phyloP scores from a whole-genome alignment of 2,888 invertebrate genomes.

The Taenaris catops region DNA sequence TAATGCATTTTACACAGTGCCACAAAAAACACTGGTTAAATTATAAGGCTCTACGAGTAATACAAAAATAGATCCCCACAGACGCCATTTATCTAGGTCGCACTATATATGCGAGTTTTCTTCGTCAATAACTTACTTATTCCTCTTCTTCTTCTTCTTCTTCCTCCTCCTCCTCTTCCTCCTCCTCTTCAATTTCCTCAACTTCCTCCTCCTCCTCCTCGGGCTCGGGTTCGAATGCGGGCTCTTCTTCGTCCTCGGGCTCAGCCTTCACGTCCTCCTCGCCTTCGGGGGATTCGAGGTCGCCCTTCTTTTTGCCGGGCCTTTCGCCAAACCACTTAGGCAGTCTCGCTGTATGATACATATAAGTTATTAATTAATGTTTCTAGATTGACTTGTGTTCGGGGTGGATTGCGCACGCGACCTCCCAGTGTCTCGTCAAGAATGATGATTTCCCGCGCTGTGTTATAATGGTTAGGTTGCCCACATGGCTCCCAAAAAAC shows the following conservation, averaged over 20 bases:
- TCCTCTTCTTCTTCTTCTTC: constrained; percentile 84
- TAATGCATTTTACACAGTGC: too few relatives aligned
- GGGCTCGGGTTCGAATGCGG: constrained; percentile 83
- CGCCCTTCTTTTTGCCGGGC: constrained; percentile 95
- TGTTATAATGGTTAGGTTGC: too few relatives aligned
- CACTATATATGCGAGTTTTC: too few relatives aligned
- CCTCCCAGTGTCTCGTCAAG: too few relatives aligned
- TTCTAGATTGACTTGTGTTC: background rate
- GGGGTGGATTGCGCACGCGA: too few relatives aligned
- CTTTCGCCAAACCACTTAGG: constrained; percentile 98
- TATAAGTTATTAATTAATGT: background rate
- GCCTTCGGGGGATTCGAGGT: constrained; percentile 93
- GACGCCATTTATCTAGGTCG: too few relatives aligned
- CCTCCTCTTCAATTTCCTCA: constrained; percentile 85
- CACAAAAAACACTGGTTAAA: too few relatives aligned
- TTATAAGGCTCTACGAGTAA: too few relatives aligned
- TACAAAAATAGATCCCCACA: too few relatives aligned
- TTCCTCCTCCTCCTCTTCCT: constrained; percentile 88
- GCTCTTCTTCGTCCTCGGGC: constrained; percentile 86
- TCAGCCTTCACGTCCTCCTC: constrained; percentile 92
- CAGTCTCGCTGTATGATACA: constrained; percentile 85
- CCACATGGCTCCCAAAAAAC: too few relatives aligned
- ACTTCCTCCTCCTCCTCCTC: constrained; percentile 87
- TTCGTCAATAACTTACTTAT: constrained; percentile 56
- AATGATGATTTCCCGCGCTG: too few relatives aligned